Percentiles rank a stretch among this genome's conserved stretches.
phyloP scores from a whole-genome alignment of 2,113 vertebrate species.

The Suricata suricatta region DNA sequence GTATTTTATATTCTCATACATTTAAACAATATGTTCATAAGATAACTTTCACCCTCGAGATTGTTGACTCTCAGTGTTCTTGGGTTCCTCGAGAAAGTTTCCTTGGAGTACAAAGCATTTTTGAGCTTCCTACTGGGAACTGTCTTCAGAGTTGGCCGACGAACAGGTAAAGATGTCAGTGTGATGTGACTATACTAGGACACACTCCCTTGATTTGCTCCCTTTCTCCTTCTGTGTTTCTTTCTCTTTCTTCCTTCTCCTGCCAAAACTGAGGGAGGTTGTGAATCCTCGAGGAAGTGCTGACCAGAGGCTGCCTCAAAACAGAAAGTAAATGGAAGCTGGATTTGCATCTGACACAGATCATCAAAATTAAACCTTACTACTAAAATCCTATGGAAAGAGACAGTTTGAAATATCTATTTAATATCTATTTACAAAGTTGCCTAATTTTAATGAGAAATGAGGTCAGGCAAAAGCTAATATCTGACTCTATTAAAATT shows the following conservation, averaged over 20 bases:
- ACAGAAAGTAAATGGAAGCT: background rate
- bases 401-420: background rate
- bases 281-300: background rate
- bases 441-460: background rate
- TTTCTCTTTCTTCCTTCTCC: background rate
- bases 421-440: background rate
- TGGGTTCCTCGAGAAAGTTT: background rate
- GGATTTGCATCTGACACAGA: background rate
- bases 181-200: background rate
- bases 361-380: background rate
- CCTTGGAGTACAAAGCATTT: background rate
- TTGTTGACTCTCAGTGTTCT: background rate
- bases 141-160: background rate
- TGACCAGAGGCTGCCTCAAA: background rate
- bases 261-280: background rate
- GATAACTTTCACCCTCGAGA: background rate
- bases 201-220: background rate
- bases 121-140: background rate
- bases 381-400: background rate
- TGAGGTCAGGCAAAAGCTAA: background rate
- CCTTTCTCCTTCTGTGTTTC: background rate
- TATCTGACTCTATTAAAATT: background rate
- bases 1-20: background rate
- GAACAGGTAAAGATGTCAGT: background rate
- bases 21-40: background rate